Evolutionary conservation across 2,888 invertebrate genomes (phyloP).

Genomic region (Byasa hedistus): DNA sequence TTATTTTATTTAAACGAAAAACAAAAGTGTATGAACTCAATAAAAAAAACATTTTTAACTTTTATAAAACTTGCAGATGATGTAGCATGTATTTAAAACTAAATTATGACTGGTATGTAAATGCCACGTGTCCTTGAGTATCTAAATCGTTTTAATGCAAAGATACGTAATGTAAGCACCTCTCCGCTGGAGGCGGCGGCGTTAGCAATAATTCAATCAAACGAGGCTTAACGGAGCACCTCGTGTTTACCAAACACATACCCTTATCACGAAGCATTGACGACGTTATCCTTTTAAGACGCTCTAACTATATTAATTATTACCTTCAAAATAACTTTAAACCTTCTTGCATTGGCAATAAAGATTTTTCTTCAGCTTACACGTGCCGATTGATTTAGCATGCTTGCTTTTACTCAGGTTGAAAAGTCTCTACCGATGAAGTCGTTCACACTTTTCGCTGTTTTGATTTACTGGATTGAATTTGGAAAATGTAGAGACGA

Average conservation of each 20-base stretch:
- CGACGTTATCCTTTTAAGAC: slow-evolving; percentile 46
- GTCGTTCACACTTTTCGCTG: slow-evolving; percentile 41
- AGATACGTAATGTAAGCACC: slow-evolving; percentile 55
- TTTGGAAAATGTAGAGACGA: slow-evolving; percentile 58
- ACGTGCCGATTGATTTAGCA: slow-evolving; percentile 16
- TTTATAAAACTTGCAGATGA: neutral
- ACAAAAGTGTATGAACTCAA: no score
- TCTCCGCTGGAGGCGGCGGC: slow-evolving; percentile 55
- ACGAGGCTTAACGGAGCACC: slow-evolving; percentile 62
- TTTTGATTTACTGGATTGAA: slow-evolving; percentile 41
- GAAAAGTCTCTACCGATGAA: slow-evolving; percentile 35
- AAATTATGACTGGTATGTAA: neutral
- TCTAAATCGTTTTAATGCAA: slow-evolving; percentile 35
- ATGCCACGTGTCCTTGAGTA: neutral
- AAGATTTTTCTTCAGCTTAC: slow-evolving; percentile 31
- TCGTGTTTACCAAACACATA: slow-evolving; percentile 68
- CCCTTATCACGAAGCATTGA: slow-evolving; percentile 52
- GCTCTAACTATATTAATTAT: slow-evolving; percentile 35
- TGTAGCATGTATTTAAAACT: neutral
- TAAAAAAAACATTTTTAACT: no score
- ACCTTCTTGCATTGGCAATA: slow-evolving; percentile 32
- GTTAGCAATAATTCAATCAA: slow-evolving; percentile 76
- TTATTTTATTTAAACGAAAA: no score
- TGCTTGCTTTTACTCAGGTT: slow-evolving; percentile 23
- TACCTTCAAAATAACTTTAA: slow-evolving; percentile 30